Conservation (phyloP, 2,113 vertebrate species). For the Dasyornis broadbenti region DNA sequence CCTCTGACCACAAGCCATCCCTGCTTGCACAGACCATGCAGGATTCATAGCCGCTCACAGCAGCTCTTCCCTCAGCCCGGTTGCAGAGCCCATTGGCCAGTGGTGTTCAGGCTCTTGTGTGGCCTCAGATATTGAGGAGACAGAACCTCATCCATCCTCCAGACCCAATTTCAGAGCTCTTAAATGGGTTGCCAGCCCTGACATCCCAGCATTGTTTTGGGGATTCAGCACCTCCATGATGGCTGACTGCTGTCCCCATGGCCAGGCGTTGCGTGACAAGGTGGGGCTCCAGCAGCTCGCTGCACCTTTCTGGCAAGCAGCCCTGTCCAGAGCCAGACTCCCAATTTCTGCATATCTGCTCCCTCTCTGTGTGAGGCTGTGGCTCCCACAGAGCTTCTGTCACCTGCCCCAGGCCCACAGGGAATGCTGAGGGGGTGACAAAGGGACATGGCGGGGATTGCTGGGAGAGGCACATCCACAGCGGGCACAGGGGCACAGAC, state of each 20-base stretch:
- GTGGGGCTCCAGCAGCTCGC: background rate
- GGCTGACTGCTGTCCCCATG: background rate
- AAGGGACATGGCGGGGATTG: accelerated
- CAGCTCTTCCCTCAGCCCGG: background rate
- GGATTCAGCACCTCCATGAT: background rate
- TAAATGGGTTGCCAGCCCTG: background rate
- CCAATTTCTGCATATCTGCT: background rate
- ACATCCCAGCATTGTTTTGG: background rate
- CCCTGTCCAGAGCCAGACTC: background rate
- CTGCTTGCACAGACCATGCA: background rate
- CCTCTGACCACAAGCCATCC: background rate
- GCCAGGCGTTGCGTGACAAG: accelerated
- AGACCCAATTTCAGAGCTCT: background rate
- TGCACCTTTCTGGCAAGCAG: background rate
- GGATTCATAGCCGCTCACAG: background rate
- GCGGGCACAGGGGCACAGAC: background rate
- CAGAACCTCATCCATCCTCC: background rate
- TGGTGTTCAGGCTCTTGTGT: background rate
- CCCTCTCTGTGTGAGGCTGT: too few relatives aligned
- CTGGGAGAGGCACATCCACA: background rate
- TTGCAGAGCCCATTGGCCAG: accelerated
- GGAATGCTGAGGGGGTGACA: background rate
- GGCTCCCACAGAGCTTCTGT: background rate
- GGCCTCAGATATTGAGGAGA: background rate
- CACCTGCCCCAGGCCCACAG: accelerated